Percentiles rank a stretch among this genome's conserved stretches.
Conservation (phyloP, 2,888 invertebrate species). For the Blastobasis lacticolella region DNA sequence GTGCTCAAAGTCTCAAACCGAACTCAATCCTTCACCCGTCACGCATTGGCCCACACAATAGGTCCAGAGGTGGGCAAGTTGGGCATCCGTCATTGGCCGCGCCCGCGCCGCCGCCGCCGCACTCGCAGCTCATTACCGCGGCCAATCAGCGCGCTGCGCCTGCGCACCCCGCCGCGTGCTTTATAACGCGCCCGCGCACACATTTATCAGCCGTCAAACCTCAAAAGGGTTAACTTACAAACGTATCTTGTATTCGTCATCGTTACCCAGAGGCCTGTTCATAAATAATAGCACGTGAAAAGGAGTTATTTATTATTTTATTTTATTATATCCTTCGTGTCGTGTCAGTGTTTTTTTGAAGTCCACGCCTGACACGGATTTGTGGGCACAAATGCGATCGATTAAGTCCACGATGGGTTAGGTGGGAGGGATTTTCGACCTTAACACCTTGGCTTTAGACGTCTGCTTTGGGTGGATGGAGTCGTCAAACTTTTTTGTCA, state of each 20-base stretch:
- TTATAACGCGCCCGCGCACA: conserved; percentile 56
- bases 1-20: too few relatives aligned
- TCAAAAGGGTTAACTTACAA: conserved; percentile 58
- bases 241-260: conserved; percentile 71
- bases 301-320: conserved; percentile 51
- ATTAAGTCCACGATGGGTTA: conserved; percentile 35
- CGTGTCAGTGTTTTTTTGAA: conserved; percentile 44
- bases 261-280: conserved; percentile 40
- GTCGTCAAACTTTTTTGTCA: conserved; percentile 29
- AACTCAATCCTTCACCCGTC: background rate
- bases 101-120: conserved; percentile 45
- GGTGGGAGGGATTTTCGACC: conserved; percentile 24
- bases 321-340: conserved; percentile 23
- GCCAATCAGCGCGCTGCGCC: conserved; percentile 57
- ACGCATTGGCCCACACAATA: conserved; percentile 32
- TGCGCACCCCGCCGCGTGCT: conserved; percentile 66
- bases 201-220: conserved; percentile 67
- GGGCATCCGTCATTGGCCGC: conserved; percentile 68
- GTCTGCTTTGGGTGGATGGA: conserved; percentile 8
- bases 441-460: conserved; percentile 26
- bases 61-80: conserved; percentile 64
- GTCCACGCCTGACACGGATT: conserved; percentile 60
- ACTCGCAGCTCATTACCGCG: conserved; percentile 49
- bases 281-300: conserved; percentile 62
- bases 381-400: conserved; percentile 56